Evolutionary conservation across 2,113 vertebrate genomes (phyloP).

Genomic region (Neomonachus schauinslandi): DNA sequence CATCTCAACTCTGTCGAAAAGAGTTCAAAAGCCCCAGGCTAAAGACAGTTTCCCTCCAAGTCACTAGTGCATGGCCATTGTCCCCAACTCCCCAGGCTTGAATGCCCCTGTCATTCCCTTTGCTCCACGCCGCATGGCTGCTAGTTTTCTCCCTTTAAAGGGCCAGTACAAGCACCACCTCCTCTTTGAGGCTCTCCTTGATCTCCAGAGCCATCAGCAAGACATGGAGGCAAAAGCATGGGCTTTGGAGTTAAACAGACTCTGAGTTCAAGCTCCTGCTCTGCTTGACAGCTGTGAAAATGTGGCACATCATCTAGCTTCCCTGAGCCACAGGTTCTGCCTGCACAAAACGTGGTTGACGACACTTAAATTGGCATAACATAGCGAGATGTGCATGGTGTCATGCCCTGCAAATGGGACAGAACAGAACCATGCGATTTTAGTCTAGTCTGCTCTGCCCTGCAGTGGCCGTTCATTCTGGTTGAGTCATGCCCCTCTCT

Average conservation of each 20-base stretch:
- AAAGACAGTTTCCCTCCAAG: neutral
- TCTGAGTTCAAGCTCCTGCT: neutral
- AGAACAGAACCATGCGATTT: neutral
- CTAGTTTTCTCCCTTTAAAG: neutral
- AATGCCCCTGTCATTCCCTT: neutral
- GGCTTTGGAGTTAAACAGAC: neutral
- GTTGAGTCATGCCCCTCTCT: neutral
- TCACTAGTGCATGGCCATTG: neutral
- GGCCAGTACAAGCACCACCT: neutral
- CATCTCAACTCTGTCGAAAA: neutral
- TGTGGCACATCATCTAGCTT: neutral
- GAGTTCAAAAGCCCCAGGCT: neutral
- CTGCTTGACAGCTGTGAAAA: neutral
- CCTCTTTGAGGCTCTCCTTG: neutral
- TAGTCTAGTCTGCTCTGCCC: neutral
- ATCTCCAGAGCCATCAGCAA: neutral
- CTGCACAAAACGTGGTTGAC: neutral
- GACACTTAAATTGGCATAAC: neutral
- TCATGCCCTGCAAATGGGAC: neutral
- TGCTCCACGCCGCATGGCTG: rapidly evolving
- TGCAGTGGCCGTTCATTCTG: neutral
- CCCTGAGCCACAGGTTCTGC: neutral
- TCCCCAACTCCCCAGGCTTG: neutral
- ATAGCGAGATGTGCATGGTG: neutral
- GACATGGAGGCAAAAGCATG: neutral